Evolutionary conservation across 2,113 vertebrate species (phyloP).

Genomic region (Paraplagusia blochii): DNA sequence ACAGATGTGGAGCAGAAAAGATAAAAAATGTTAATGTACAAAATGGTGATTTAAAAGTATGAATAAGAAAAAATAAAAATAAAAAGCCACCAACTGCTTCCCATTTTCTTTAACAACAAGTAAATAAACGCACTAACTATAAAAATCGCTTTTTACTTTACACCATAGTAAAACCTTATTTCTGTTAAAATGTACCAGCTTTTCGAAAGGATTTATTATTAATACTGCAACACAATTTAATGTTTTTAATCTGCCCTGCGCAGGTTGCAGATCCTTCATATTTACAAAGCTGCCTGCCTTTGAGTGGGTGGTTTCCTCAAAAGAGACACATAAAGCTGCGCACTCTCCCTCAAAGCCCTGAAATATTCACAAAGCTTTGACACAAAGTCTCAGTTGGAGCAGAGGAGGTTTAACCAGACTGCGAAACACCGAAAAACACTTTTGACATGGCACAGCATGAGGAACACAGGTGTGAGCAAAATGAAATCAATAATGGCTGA

Average conservation of each 20-base stretch:
- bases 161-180: too few relatives aligned
- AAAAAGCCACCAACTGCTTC: too few relatives aligned
- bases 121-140: too few relatives aligned
- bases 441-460: neutral
- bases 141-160: neutral
- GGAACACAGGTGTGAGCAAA: neutral
- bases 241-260: neutral
- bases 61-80: too few relatives aligned
- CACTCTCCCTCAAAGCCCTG: constrained; percentile 5
- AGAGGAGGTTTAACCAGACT: neutral
- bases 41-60: too few relatives aligned
- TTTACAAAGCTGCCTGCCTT: constrained; percentile 10
- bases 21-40: too few relatives aligned
- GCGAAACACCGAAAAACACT: neutral
- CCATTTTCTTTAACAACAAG: too few relatives aligned
- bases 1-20: too few relatives aligned
- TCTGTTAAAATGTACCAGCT: too few relatives aligned
- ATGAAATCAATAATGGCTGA: neutral
- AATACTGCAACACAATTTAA: too few relatives aligned
- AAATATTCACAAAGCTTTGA: constrained; percentile 44
- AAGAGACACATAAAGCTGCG: constrained; percentile 21
- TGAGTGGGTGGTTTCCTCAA: constrained; percentile 13
- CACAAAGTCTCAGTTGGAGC: constrained; percentile 11
- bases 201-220: too few relatives aligned
- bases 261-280: constrained; percentile 4